Percentiles rank a stretch among this genome's conserved stretches.
These are phyloP conservation scores for Drosophila anceps DNA, from an alignment of 2,888 invertebrate genomes.

Conservation along the genomic window DNA sequence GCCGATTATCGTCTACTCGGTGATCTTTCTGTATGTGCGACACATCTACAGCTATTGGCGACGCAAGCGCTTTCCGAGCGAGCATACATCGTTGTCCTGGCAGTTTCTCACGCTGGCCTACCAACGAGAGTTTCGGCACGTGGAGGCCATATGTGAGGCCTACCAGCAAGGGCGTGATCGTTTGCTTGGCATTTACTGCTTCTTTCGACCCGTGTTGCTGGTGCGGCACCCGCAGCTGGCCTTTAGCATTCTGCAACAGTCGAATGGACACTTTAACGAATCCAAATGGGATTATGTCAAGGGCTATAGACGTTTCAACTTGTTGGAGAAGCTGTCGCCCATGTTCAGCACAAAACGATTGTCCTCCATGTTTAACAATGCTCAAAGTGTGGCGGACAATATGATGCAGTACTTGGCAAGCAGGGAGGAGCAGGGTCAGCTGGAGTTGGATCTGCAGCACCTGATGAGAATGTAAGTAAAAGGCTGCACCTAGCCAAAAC, in stretches of 20 bases:
- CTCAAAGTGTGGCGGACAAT: conserved; percentile 87
- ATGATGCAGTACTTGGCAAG: conserved; percentile 85
- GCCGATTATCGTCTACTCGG: conserved; percentile 75
- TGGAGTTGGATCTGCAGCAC: conserved; percentile 71
- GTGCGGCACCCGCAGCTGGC: conserved; percentile 88
- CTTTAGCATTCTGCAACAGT: conserved; percentile 88
- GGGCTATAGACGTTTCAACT: conserved; percentile 87
- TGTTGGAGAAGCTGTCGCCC: conserved; percentile 88
- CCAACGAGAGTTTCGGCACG: conserved; percentile 78
- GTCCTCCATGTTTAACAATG: conserved; percentile 88
- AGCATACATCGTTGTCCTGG: conserved; percentile 64
- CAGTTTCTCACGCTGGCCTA: conserved; percentile 69
- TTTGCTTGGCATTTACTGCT: conserved; percentile 88
- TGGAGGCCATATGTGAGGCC: conserved; percentile 74
- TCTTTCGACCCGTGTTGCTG: conserved; percentile 88
- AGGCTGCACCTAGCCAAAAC: background rate
- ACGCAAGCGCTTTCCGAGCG: conserved; percentile 81
- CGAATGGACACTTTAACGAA: conserved; percentile 89
- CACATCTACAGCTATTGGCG: conserved; percentile 82
- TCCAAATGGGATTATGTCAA: conserved; percentile 87
- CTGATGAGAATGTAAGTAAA: conserved; percentile 74
- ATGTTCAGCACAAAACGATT: conserved; percentile 89
- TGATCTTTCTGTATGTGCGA: conserved; percentile 71
- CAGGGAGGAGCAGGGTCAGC: conserved; percentile 64
- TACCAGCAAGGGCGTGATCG: conserved; percentile 81